Base-by-base conservation (phyloP, 2,797 vertebrate species). In the Chromobotia macracanthus region DNA sequence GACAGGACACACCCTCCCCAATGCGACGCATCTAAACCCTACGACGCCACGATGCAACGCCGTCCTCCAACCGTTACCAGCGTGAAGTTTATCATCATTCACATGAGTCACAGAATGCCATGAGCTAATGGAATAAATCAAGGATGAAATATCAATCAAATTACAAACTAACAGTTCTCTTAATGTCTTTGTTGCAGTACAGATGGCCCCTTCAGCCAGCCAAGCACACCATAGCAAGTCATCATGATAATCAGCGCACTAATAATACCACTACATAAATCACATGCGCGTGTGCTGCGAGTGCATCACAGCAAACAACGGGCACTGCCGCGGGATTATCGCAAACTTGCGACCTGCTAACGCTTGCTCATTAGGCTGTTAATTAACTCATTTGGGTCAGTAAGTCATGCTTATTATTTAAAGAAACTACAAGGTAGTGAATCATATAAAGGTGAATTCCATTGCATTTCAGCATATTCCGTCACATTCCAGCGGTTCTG, bases 121-220 rank as follows among this genome's bases (percentile, higher is more conserved):
- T 81, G 65, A 65, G 71, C 84, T 87, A 86, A 87, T 77, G 75
- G 83, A 90, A 89, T 87, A 87, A 91, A 91, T 91, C 89, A 90
- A 63, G 83, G 82, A 84, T 87, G 87, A 90, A 91, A 90, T 88
- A 92, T 91, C 87, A 87, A 89, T 90, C 89, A 91, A 91, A 91
- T 92, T 85, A 90, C 87, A 84, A 87, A 84, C 86, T 90, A 90
- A 91, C 90, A 88, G 89, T 86, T 86, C 75, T 31, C 75, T 86
- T 90, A 90, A 92, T 90, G 86, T 90, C 88, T 91, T 89, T 91
- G 86, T 91, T 89, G 91, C 85, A 88, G 83, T 86, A 88, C 83
- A 87, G 86, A 89, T 83, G 89, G 90, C 84, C 87, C 87, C 87
- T 84, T 83, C 86, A 88, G 85, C 81, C 83, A 88, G 83, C 86